Evolutionary conservation across 2,888 invertebrate species (phyloP).

Genomic region (Oscheius sp.): DNA sequence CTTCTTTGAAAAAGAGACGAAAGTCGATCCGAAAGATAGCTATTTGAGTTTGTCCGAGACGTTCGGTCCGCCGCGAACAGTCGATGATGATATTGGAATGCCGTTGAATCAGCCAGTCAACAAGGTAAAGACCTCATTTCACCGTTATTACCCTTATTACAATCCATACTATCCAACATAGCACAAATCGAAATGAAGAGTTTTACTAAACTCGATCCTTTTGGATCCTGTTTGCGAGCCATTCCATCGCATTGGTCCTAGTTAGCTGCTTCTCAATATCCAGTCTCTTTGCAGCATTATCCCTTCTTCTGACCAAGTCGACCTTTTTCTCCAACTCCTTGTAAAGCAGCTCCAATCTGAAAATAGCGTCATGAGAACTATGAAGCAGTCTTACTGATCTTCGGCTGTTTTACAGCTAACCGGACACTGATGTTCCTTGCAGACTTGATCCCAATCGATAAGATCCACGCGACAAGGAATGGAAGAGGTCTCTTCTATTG

Average conservation of each 20-base stretch:
- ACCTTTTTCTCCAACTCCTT: neutral
- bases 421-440: neutral
- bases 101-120: slow-evolving; percentile 48
- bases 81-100: slow-evolving; percentile 55
- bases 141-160: slow-evolving; percentile 33
- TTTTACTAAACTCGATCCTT: neutral
- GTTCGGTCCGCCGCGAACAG: slow-evolving; percentile 39
- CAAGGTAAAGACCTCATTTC: slow-evolving; percentile 16
- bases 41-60: slow-evolving; percentile 34
- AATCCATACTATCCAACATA: slow-evolving; percentile 1
- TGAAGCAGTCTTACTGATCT: neutral
- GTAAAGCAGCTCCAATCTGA: neutral
- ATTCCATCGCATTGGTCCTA: neutral
- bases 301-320: too few relatives aligned
- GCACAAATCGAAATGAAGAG: neutral
- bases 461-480: neutral
- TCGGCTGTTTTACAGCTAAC: neutral
- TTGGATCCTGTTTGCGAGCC: neutral
- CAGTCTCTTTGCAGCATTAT: neutral
- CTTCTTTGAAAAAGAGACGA: slow-evolving; percentile 21
- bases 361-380: neutral
- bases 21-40: neutral
- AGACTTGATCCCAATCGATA: neutral
- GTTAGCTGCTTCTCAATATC: neutral
- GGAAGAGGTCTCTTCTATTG: neutral